These are phyloP conservation scores for Conistra vaccinii DNA, from an alignment of 2,888 invertebrate genomes.

Conservation along the genomic window DNA sequence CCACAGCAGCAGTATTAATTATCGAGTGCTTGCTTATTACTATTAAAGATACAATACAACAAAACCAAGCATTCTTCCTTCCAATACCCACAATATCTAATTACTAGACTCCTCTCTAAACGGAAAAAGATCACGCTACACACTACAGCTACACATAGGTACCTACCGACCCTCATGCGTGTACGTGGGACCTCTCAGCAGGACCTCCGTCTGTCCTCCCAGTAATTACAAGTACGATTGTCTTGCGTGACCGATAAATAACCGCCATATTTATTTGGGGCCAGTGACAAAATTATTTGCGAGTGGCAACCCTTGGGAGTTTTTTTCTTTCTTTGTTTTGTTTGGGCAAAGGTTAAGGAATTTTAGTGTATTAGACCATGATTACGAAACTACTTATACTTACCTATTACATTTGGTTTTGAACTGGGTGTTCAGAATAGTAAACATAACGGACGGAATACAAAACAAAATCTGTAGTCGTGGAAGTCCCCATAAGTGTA, in stretches of 20 bases:
- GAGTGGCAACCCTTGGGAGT: slow-evolving; percentile 41
- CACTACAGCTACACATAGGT: slow-evolving; percentile 15
- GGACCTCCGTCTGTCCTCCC: slow-evolving; percentile 75
- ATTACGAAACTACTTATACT: too few species aligned
- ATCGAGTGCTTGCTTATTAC: too few species aligned
- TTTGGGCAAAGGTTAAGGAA: slow-evolving; percentile 7
- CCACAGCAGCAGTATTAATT: too few species aligned
- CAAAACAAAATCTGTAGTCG: background rate
- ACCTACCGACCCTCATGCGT: slow-evolving; percentile 45
- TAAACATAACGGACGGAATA: background rate
- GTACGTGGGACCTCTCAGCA: slow-evolving; percentile 65
- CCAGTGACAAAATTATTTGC: slow-evolving; percentile 75
- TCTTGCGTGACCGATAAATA: slow-evolving; percentile 79
- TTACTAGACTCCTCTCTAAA: slow-evolving; percentile 34
- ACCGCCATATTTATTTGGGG: slow-evolving; percentile 74
- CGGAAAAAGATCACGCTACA: slow-evolving; percentile 35
- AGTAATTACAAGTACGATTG: slow-evolving; percentile 82
- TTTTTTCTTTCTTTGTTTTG: slow-evolving; percentile 38
- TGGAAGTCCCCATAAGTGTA: background rate
- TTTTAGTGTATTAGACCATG: background rate
- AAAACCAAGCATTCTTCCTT: slow-evolving; percentile 3
- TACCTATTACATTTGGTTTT: background rate
- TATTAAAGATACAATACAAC: background rate
- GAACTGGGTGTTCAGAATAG: background rate
- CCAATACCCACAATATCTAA: slow-evolving; percentile 28